A percentile compares a stretch with the other conserved stretches of the same genome.
These are phyloP conservation scores for Dioctria rufipes DNA, from an alignment of 2,888 invertebrate species.

Conservation along the genomic window DNA sequence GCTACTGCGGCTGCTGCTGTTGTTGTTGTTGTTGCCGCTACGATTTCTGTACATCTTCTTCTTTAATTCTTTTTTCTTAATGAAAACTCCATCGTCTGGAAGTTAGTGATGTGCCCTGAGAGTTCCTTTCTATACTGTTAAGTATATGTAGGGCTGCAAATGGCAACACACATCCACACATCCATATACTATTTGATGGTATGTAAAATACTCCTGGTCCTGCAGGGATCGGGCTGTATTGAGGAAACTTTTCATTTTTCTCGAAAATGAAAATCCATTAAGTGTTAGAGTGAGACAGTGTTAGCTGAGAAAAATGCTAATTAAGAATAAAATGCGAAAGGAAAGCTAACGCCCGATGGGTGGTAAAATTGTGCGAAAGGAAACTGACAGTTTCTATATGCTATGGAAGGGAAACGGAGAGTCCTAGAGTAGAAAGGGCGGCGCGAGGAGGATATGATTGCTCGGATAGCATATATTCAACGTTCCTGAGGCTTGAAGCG, in stretches of 20 bases:
- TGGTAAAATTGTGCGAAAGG: slow-evolving; percentile 22
- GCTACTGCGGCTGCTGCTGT: slow-evolving; percentile 7
- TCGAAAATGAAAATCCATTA: slow-evolving; percentile 57
- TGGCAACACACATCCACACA: slow-evolving; percentile 43
- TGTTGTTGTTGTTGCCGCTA: slow-evolving; percentile 3
- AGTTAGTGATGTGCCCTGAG: slow-evolving; percentile 56
- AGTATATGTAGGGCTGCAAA: slow-evolving; percentile 41
- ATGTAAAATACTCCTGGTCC: slow-evolving; percentile 26
- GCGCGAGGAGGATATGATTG: too few species aligned
- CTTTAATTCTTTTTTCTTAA: slow-evolving; percentile 56
- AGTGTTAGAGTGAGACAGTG: slow-evolving; percentile 55
- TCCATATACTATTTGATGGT: slow-evolving; percentile 14
- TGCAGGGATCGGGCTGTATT: slow-evolving; percentile 17
- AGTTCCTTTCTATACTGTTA: slow-evolving; percentile 52
- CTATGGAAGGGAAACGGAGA: slow-evolving; percentile 18
- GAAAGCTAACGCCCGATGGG: slow-evolving; percentile 46
- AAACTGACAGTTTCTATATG: slow-evolving; percentile 31
- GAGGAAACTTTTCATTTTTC: slow-evolving; percentile 47
- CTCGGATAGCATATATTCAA: too few species aligned
- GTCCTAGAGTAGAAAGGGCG: neutral
- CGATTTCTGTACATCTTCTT: slow-evolving; percentile 49
- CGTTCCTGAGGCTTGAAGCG: too few species aligned
- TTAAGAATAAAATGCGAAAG: slow-evolving; percentile 59
- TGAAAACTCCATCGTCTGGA: slow-evolving; percentile 60
- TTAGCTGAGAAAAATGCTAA: slow-evolving; percentile 58